Conservation (phyloP, 1,140 invertebrate genomes). For the Physella acuta region DNA sequence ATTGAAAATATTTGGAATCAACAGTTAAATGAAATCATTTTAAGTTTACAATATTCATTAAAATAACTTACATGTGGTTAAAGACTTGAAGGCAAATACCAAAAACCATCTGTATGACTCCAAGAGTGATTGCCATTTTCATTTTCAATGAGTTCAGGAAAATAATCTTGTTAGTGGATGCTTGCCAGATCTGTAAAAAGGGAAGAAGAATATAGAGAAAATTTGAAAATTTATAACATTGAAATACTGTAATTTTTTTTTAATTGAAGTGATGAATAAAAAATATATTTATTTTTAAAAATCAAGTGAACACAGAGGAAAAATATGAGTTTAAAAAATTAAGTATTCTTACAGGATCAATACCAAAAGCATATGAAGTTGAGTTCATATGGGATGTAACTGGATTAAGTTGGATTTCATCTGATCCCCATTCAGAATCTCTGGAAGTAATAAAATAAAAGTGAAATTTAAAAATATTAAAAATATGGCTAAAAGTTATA, state of each 20-base stretch:
- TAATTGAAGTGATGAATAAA: too few species aligned
- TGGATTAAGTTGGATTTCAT: slow-evolving; percentile 34
- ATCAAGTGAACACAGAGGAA: too few species aligned
- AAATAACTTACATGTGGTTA: slow-evolving; percentile 75
- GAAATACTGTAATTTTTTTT: too few species aligned
- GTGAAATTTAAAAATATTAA: too few species aligned
- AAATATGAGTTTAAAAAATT: background rate
- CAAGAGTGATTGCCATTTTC: slow-evolving; percentile 97
- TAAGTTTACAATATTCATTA: too few species aligned
- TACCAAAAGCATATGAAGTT: slow-evolving; percentile 79
- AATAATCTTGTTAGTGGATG: slow-evolving; percentile 91
- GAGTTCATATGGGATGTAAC: slow-evolving; percentile 30
- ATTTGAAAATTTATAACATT: too few species aligned
- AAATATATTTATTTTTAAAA: too few species aligned
- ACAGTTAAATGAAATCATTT: too few species aligned
- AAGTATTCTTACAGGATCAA: slow-evolving; percentile 71
- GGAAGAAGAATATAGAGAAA: too few species aligned
- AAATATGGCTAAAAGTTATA: too few species aligned
- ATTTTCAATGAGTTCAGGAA: slow-evolving; percentile 98
- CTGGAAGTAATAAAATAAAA: slow-evolving; percentile 2
- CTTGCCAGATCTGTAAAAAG: slow-evolving; percentile 76
- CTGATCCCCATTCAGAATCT: background rate
- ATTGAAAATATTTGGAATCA: too few species aligned
- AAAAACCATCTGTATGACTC: slow-evolving; percentile 94
- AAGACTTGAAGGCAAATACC: slow-evolving; percentile 85